These are phyloP conservation scores for Triplophysa tibetana DNA, from an alignment of 2,113 vertebrate genomes.

Conservation along the genomic window DNA sequence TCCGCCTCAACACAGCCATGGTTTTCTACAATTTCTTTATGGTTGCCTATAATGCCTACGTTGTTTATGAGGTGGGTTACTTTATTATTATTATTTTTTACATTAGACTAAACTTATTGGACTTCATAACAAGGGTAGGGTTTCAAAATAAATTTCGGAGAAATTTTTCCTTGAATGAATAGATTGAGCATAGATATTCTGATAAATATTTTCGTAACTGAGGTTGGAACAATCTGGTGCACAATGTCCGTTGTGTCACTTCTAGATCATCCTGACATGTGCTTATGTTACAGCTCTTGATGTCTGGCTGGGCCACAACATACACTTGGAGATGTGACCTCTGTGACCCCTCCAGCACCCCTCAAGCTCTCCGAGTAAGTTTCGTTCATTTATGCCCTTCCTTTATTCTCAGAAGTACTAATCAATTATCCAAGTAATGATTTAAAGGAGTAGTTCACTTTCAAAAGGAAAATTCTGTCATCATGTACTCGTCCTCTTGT, in stretches of 20 bases:
- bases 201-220: too few relatives aligned
- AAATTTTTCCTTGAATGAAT: too few relatives aligned
- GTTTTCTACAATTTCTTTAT: constrained; percentile 90
- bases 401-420: neutral
- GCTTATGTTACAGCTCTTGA: constrained; percentile 80
- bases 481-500: too few relatives aligned
- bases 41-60: constrained; percentile 86
- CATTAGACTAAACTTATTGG: neutral
- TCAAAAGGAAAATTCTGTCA: too few relatives aligned
- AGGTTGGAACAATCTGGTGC: too few relatives aligned
- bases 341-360: constrained; percentile 80
- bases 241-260: neutral
- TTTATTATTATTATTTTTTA: neutral
- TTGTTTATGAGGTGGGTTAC: constrained; percentile 91
- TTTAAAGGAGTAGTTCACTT: too few relatives aligned
- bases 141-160: too few relatives aligned
- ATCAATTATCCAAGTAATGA: neutral
- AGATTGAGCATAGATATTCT: too few relatives aligned
- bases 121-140: neutral
- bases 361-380: constrained; percentile 86
- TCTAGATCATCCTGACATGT: neutral
- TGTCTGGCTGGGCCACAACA: constrained; percentile 92
- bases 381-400: neutral
- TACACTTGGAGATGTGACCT: constrained; percentile 93
- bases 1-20: constrained; percentile 87